Conservation (phyloP, 2,797 vertebrate species). For the Percopsis omiscomaycus region DNA sequence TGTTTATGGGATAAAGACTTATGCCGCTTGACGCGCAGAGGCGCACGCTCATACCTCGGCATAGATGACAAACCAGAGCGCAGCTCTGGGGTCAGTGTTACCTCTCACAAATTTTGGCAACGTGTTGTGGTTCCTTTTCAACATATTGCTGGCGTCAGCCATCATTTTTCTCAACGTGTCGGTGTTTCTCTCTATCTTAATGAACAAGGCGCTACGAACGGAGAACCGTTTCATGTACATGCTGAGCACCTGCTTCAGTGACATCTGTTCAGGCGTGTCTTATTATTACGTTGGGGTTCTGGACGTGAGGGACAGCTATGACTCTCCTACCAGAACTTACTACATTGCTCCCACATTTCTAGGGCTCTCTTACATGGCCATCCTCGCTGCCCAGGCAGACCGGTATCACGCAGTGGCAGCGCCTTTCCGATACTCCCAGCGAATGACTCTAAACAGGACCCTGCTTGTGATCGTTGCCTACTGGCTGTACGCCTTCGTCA, state of each 20-base stretch:
- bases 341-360: constrained; percentile 74
- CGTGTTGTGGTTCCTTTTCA: constrained; percentile 73
- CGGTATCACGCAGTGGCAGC: constrained; percentile 75
- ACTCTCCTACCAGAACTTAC: constrained; percentile 69
- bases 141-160: constrained; percentile 52
- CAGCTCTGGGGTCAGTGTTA: constrained; percentile 51
- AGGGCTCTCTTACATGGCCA: constrained; percentile 80
- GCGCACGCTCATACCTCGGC: constrained; percentile 7
- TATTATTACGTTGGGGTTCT: constrained; percentile 78
- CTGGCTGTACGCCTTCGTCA: constrained; percentile 77
- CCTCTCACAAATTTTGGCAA: constrained; percentile 71
- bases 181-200: constrained; percentile 69
- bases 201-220: constrained; percentile 65
- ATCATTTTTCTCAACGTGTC: constrained; percentile 76
- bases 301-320: constrained; percentile 67
- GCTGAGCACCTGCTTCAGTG: constrained; percentile 81
- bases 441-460: constrained; percentile 72
- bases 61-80: constrained; percentile 63
- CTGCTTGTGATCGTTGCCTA: constrained; percentile 66
- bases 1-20: constrained; percentile 11
- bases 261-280: constrained; percentile 76
- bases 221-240: constrained; percentile 84
- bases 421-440: constrained; percentile 73
- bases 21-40: background rate
- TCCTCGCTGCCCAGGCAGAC: constrained; percentile 79